Base-by-base conservation (phyloP, 2,797 vertebrate genomes). In the Ambastaia sidthimunki region DNA sequence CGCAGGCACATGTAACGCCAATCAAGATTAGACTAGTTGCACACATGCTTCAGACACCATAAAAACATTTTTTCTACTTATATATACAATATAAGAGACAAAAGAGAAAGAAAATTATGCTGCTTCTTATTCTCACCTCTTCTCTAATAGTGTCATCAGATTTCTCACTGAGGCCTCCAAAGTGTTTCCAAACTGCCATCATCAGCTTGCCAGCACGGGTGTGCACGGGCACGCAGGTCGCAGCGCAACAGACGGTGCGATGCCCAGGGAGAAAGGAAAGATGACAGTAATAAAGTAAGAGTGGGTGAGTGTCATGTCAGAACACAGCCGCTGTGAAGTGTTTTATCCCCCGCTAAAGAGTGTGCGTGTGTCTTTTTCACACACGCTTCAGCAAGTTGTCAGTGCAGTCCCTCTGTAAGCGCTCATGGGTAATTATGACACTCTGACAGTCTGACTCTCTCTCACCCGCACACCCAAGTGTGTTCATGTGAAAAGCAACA, bases 71-170 rank as follows among this genome's bases (percentile, higher is more conserved):
- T 28, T 28, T 28, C 28, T 28, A 28, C 28, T 28, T 28, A 2
- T 28, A 28, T 28, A 2, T 28, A 28, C 4, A 28, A 4, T 28
- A 28, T 28, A 13, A 28, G 28, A 2, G 28, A 28, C 28, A 28
- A 28, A 28, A 66, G 1, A 44, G 89, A 89, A 83, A 71, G 85
- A 88, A 84, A 57, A 73, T 54, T 90, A 88, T 88, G 91, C 37
- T 47, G 41, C 28, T 37, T 72, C 23, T 11, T 25, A 68, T n/a
- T 74, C 76, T 82, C 71, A 74, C 66, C 57, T 82, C 54, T 68
- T 48, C 25, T 59, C 19, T 74, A 74, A 70, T 74, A 68, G 76
- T 65, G 47, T 78, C 65, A 78, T 70, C 65, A 63, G 28, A 74
- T 68, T 68, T 70, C 44, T 54, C 63, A 28, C 21, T 41, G 15